phyloP scores from a whole-genome alignment of 2,113 vertebrate species.

The Ciconia boyciana region DNA sequence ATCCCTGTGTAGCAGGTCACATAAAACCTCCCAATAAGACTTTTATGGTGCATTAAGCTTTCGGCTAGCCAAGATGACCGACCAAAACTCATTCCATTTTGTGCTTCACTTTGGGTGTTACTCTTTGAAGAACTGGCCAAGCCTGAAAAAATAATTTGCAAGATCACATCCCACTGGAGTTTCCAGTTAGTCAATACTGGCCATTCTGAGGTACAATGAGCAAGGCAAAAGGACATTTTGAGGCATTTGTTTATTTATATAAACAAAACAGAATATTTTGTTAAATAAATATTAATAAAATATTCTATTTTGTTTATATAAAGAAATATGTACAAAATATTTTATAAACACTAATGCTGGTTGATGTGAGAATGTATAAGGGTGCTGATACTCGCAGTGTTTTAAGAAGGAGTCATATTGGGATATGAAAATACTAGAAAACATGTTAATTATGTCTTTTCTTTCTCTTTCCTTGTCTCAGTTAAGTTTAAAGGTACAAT shows the following conservation, averaged over 20 bases:
- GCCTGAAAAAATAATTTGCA: slow-evolving; percentile 18
- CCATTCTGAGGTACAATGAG: not conserved
- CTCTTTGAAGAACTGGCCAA: slow-evolving; percentile 4
- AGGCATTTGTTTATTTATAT: not conserved
- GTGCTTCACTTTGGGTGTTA: not conserved
- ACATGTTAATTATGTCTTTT: not conserved
- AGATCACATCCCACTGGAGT: not conserved
- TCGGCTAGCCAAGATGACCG: not conserved
- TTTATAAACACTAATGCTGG: not conserved
- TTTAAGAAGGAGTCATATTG: not conserved
- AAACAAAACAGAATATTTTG: not conserved
- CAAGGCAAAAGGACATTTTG: not conserved
- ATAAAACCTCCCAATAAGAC: not conserved
- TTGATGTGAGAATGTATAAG: not conserved
- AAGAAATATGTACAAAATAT: not conserved
- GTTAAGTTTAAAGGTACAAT: not conserved
- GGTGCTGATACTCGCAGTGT: not conserved
- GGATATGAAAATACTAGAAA: not conserved
- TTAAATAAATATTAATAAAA: not conserved
- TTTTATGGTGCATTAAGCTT: not conserved
- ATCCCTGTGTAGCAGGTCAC: not conserved
- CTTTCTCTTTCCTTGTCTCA: not conserved
- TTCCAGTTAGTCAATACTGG: slow-evolving; percentile 11
- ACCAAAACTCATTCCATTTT: not conserved
- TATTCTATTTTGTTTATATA: not conserved